Base-by-base conservation (phyloP, 2,888 invertebrate species). In the Torymus texanus region DNA sequence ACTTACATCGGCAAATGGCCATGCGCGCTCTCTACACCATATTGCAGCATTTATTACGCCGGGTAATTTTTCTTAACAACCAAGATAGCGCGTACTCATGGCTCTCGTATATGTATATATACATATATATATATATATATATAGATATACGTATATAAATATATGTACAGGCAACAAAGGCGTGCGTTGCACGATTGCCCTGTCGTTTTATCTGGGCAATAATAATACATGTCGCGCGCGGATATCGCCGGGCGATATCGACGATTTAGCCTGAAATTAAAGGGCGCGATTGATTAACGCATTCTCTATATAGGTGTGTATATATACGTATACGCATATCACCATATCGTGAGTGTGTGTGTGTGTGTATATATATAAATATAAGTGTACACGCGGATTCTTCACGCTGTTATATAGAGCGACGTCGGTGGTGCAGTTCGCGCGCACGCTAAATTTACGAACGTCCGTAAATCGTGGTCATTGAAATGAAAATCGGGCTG, bases 21-120 rank as follows among this genome's bases (percentile, higher is more conserved):
- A 8, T 41, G 41, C 41, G 41, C 29, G 56, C 53, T 67, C 21
- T 29, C 24, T 14, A n/a, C 29, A 21, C 18, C 8, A 53, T 24
- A n/a, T n/a, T 13, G 29, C 55, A 12, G 24, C 72, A 55, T 73
- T 73, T 73, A 73, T 73, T 73, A 63, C 55, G 16, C 29, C 61
- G 61, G 62, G 72, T 73, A 73, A 73, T 73, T 73, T 73, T 73
- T 73, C 72, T 73, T 73, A 73, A 73, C 72, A 73, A 73, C 72
- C 72, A 53, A 73, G 72, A 73, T 73, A 73, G 29, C 55, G 58
- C n/a, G 24, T 12, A 16, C 21, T 21, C 21, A 21, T 3, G 41
- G 8, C 41, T 41, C 8, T 29, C 29, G 29, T 8, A 8, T 41
- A 8, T 8, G 1, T 41, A 41, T 41, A 41, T 8, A 41, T 41